phyloP scores from a whole-genome alignment of 2,113 vertebrate genomes.

The Xenus cinereus region DNA sequence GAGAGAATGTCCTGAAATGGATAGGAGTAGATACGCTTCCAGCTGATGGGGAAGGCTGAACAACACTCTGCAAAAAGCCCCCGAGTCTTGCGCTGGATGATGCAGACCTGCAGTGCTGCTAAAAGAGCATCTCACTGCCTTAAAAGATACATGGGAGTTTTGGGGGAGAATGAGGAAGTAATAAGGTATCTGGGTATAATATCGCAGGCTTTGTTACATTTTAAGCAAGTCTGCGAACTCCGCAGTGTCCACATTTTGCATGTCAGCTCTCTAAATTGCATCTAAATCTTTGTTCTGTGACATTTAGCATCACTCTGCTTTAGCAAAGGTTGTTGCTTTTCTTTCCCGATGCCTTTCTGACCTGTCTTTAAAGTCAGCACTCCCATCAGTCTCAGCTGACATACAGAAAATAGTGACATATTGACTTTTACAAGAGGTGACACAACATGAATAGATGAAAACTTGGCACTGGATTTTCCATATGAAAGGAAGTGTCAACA shows the following conservation, averaged over 20 bases:
- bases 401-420: slow-evolving; percentile 66
- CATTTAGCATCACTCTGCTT: slow-evolving; percentile 63
- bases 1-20: background rate
- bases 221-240: background rate
- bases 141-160: background rate
- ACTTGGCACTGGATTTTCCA: slow-evolving; percentile 51
- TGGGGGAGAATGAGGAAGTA: background rate
- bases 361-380: slow-evolving; percentile 71
- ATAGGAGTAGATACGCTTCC: background rate
- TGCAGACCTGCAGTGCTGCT: background rate
- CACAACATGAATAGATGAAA: slow-evolving; percentile 56
- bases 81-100: accelerated
- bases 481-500: slow-evolving; percentile 66
- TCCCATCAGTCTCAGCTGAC: slow-evolving; percentile 69
- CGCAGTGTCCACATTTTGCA: slow-evolving; percentile 34
- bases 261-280: slow-evolving; percentile 40
- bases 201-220: background rate
- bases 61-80: background rate
- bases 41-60: background rate
- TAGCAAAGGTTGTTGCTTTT: slow-evolving; percentile 65
- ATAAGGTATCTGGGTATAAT: background rate
- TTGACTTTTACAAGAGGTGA: slow-evolving; percentile 72
- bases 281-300: slow-evolving; percentile 70
- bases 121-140: background rate
- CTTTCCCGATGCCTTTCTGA: slow-evolving; percentile 59